Base-by-base conservation (phyloP, 1,140 invertebrate species). In the Vollenhovia emeryi region DNA sequence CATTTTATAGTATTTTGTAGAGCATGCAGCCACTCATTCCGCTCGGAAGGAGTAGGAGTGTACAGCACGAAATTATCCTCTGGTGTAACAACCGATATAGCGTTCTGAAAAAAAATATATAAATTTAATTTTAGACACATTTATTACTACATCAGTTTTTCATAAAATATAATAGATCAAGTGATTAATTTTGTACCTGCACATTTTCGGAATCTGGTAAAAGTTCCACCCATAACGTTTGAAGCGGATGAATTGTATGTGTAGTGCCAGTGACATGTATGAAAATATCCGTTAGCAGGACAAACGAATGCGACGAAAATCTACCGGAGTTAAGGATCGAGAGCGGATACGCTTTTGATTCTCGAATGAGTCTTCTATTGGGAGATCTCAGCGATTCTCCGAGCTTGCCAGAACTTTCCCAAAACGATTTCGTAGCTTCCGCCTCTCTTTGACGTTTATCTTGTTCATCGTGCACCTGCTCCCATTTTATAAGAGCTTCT, bases 141-240 rank as follows among this genome's bases (percentile, higher is more conserved):
- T 27, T 21, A 36, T 36, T n/a, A 68, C 36, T 13, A 62, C 40
- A 52, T 43, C 2, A 50, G 36, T 68, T 62, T 40, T 43, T 36
- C 11, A 43, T 24, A 5, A 71, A 18, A 21, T 50, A 6, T 8
- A 60, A 45, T 60, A 21, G n/a, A 71, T 30, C 1, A 71, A 43
- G 3, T 15, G 52, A 66, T 40, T 64, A 74, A 59, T 64, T 75
- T 64, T 43, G 11, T 95, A 95, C 96, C 95, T 96, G 94, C 76
- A 94, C 86, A 83, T 91, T 95, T 88, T 96, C 95, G 52, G 94
- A 94, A 83, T 96, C 96, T 71, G 95, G 94, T 60, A 96, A 92
- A 66, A 95, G 91, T 94, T 98, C 97, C 2, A 98, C 96, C 98
- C 98, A 99, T 52, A 98, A 91, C 2, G 97, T 97, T 86, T 96